Evolutionary conservation across 2,888 invertebrate species (phyloP).

Genomic region (Morpho deidamia): DNA sequence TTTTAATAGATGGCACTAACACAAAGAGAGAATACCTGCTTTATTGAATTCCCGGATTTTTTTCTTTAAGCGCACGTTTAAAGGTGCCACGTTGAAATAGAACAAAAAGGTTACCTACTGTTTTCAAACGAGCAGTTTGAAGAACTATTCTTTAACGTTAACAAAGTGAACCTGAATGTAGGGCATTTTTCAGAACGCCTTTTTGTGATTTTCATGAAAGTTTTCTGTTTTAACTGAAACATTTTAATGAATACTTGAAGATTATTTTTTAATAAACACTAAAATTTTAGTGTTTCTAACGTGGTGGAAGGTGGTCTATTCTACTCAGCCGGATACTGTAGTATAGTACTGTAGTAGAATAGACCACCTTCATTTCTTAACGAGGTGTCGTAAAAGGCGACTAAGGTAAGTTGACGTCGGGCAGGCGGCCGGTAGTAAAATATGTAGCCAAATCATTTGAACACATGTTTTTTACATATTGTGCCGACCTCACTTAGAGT

Average conservation of each 20-base stretch:
- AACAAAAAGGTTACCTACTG: neutral
- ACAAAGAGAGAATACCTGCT: neutral
- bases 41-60: neutral
- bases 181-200: conserved; percentile 6
- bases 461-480: too few species aligned
- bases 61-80: neutral
- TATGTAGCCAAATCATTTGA: too few species aligned
- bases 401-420: too few species aligned
- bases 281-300: too few species aligned
- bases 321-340: too few species aligned
- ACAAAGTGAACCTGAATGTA: conserved; percentile 14
- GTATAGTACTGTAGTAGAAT: too few species aligned
- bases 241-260: conserved; percentile 9
- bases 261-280: neutral
- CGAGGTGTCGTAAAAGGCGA: too few species aligned
- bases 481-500: too few species aligned
- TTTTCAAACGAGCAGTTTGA: conserved; percentile 1
- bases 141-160: conserved; percentile 11
- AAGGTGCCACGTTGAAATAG: neutral
- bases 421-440: too few species aligned
- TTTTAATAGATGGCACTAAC: too few species aligned
- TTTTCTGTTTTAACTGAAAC: conserved; percentile 18
- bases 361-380: too few species aligned
- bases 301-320: too few species aligned
- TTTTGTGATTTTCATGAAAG: conserved; percentile 9